Percentiles rank a stretch among this genome's conserved stretches.
Conservation (phyloP, 2,797 vertebrate genomes). For the Sebastes iracundus region DNA sequence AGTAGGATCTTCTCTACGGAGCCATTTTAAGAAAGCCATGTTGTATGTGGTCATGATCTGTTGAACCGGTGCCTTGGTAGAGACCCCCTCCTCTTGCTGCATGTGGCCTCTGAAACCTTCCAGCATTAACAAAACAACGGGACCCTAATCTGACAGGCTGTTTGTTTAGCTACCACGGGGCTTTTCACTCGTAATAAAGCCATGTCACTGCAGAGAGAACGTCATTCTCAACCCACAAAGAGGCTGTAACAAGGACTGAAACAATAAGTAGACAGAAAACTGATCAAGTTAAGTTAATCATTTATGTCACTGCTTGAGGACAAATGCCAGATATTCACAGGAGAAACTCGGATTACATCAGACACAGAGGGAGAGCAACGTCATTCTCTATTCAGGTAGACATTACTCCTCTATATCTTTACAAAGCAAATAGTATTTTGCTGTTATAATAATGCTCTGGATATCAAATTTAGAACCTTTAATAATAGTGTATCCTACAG, state of each 20-base stretch:
- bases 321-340: background rate
- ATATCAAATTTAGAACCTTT: background rate
- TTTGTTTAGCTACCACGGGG: slow-evolving; percentile 38
- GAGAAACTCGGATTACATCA: no score
- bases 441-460: no score
- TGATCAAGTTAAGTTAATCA: background rate
- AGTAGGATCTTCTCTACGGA: slow-evolving; percentile 4
- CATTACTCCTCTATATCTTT: no score
- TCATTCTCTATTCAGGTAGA: no score
- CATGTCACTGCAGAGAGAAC: slow-evolving; percentile 9
- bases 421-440: no score
- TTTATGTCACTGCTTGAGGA: background rate
- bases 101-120: slow-evolving; percentile 31
- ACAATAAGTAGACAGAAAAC: background rate
- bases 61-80: background rate
- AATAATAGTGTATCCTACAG: background rate
- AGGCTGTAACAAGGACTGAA: background rate
- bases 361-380: no score
- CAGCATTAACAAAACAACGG: slow-evolving; percentile 50
- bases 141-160: slow-evolving; percentile 33
- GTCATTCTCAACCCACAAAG: background rate
- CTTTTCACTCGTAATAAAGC: slow-evolving; percentile 50
- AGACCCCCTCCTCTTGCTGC: slow-evolving; percentile 4
- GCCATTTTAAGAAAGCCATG: slow-evolving; percentile 18
- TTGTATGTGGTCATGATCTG: background rate